Evolutionary conservation across 2,888 invertebrate species (phyloP), one percentile per base, ranked within the genome.

Genomic region (Macaria notata): DNA sequence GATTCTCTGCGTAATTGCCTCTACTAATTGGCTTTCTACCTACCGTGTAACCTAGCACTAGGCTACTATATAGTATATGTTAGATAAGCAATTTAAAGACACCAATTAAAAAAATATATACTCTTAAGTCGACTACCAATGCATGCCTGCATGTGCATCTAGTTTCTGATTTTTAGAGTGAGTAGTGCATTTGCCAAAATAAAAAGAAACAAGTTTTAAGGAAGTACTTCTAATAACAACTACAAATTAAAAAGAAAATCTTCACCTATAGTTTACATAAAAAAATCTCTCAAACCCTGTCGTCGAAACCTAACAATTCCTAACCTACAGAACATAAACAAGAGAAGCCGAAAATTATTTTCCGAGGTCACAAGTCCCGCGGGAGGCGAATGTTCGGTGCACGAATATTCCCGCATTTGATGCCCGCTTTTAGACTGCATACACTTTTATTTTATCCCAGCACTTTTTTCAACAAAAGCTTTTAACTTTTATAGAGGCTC

Each of bases 401-500:
- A 63, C 63, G 65, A 68, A 68, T 73, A 76, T 67, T 68, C 72
- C 66, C 70, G 78, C 73, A 78, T 83, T 79, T 75, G 75, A 73
- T 76, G 74, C 66, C 71, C 75, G 81, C 80, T 84, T 84, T 86
- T 79, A 81, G 73, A 76, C 75, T 78, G 80, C 80, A 76, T 75
- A 70, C 77, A 76, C 75, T 81, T 82, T 82, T 83, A 83, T 84
- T 86, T 84, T 79, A 78, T 78, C 74, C 70, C 65, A 66, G 71
- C 72, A 76, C 71, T 84, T 84, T 86, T 88, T 89, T 85, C 72
- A 72, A 78, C 80, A 77, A 87, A 87, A 86, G 87, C 88, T 88
- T 88, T 89, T 88, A 88, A 86, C 85, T 84, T 88, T 88, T 83
- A 83, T 84, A 75, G 75, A 78, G 77, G 76, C 80, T 77, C 78